Percentiles rank a stretch among this genome's conserved stretches.
Conservation (phyloP, 2,888 invertebrate species). For the Syrphus vitripennis region DNA sequence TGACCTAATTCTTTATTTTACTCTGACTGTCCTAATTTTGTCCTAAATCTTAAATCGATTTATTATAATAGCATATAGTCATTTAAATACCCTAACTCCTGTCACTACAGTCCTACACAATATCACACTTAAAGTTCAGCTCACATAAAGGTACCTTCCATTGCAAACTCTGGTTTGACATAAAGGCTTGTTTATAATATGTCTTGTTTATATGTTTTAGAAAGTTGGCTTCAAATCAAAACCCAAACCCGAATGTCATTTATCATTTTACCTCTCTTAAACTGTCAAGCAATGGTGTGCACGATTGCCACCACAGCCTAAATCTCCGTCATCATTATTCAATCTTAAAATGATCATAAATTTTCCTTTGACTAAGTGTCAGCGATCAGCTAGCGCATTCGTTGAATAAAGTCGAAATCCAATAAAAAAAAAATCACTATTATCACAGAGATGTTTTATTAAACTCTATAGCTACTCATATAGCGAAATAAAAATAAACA, state of each 20-base stretch:
- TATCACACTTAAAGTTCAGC: too few species aligned
- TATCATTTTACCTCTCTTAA: slow-evolving; percentile 66
- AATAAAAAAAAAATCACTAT: neutral
- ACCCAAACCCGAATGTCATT: slow-evolving; percentile 47
- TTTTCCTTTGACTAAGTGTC: slow-evolving; percentile 59
- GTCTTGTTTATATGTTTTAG: slow-evolving; percentile 37
- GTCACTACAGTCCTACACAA: neutral
- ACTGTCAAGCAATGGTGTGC: slow-evolving; percentile 53
- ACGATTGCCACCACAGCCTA: slow-evolving; percentile 61
- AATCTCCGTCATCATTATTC: slow-evolving; percentile 69
- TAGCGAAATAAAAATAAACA: slow-evolving; percentile 8
- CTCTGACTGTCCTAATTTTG: too few species aligned
- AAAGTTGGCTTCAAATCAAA: slow-evolving; percentile 64
- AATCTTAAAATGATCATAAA: slow-evolving; percentile 65
- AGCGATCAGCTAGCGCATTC: too few species aligned
- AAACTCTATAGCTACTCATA: neutral
- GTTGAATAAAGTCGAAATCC: neutral
- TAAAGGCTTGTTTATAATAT: slow-evolving; percentile 26
- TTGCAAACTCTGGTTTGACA: slow-evolving; percentile 44
- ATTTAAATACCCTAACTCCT: too few species aligned
- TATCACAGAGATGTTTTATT: slow-evolving; percentile 19
- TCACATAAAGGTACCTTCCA: neutral
- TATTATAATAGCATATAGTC: too few species aligned
- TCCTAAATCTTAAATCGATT: too few species aligned
- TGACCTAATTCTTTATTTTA: too few species aligned